A percentile compares a stretch with the other conserved stretches of the same genome.
phyloP scores from a whole-genome alignment of 2,113 vertebrate species.

The Psettodes erumei region DNA sequence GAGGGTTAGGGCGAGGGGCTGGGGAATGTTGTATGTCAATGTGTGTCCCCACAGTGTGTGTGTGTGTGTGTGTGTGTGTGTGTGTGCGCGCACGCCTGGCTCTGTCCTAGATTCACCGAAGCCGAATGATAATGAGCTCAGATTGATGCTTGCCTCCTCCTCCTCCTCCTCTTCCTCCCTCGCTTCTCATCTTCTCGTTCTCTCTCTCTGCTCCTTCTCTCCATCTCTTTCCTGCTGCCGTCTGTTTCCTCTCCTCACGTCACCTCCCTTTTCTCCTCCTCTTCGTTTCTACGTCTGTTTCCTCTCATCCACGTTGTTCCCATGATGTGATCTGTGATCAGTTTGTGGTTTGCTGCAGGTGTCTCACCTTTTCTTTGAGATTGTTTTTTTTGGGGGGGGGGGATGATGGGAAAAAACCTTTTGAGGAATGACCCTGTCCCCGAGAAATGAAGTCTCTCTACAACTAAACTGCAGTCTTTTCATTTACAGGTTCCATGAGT shows the following conservation, averaged over 20 bases:
- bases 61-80: constrained; percentile 13
- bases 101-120: constrained; percentile 69
- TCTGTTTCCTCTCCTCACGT: not conserved
- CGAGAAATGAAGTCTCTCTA: too few relatives aligned
- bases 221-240: not conserved
- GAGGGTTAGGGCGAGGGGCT: not conserved
- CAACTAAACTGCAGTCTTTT: too few relatives aligned
- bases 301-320: not conserved
- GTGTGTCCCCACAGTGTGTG: constrained; percentile 21
- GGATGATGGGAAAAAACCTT: not conserved
- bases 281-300: too few relatives aligned
- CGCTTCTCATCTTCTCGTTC: not conserved
- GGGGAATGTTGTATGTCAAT: not conserved
- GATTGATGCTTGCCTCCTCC: constrained; percentile 61
- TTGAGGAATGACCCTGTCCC: not conserved
- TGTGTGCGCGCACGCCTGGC: constrained; percentile 29
- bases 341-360: not conserved
- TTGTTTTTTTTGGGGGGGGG: too few relatives aligned
- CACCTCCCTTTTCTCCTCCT: not conserved
- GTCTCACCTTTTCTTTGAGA: too few relatives aligned
- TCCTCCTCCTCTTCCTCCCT: constrained; percentile 25
- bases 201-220: not conserved
- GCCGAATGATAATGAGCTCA: constrained; percentile 72
- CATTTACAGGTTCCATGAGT: too few relatives aligned
- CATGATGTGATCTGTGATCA: not conserved